Conservation (phyloP, 2,888 invertebrate genomes). For the Cataglyphis rosenhaueri region DNA sequence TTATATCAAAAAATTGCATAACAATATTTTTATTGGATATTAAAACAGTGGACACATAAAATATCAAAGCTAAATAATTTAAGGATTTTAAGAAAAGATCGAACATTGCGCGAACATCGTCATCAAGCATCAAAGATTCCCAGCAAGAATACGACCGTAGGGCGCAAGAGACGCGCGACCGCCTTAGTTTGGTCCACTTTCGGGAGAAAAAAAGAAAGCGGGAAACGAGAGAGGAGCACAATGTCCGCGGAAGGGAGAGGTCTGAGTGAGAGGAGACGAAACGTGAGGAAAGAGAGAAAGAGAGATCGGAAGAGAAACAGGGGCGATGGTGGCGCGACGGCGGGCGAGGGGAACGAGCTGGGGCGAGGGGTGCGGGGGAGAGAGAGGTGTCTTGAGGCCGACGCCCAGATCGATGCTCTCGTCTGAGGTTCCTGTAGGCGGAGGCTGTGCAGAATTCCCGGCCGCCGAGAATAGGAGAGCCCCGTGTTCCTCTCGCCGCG, state of each 20-base stretch:
- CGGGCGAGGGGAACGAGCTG: slow-evolving; percentile 44
- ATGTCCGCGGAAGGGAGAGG: slow-evolving; percentile 32
- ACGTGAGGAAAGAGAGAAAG: slow-evolving; percentile 42
- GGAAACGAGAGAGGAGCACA: slow-evolving; percentile 22
- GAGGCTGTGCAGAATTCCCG: slow-evolving; percentile 77
- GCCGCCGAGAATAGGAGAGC: slow-evolving; percentile 62
- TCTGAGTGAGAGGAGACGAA: slow-evolving; percentile 19
- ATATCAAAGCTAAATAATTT: neutral
- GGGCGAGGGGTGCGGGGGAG: slow-evolving; percentile 33
- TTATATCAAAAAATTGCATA: neutral
- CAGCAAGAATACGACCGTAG: slow-evolving; percentile 50
- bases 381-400: slow-evolving; percentile 78
- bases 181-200: slow-evolving; percentile 52
- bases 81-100: slow-evolving; percentile 1
- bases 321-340: slow-evolving; percentile 43
- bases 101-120: slow-evolving; percentile 6
- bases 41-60: neutral
- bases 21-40: neutral
- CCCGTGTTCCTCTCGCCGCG: slow-evolving; percentile 53
- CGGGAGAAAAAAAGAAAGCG: slow-evolving; percentile 36
- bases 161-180: slow-evolving; percentile 46
- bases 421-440: slow-evolving; percentile 82
- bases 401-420: slow-evolving; percentile 84
- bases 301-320: slow-evolving; percentile 52
- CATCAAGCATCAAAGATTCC: slow-evolving; percentile 48